Evolutionary conservation across 1,140 invertebrate species (phyloP).

Genomic region (Anadara kagoshimensis): DNA sequence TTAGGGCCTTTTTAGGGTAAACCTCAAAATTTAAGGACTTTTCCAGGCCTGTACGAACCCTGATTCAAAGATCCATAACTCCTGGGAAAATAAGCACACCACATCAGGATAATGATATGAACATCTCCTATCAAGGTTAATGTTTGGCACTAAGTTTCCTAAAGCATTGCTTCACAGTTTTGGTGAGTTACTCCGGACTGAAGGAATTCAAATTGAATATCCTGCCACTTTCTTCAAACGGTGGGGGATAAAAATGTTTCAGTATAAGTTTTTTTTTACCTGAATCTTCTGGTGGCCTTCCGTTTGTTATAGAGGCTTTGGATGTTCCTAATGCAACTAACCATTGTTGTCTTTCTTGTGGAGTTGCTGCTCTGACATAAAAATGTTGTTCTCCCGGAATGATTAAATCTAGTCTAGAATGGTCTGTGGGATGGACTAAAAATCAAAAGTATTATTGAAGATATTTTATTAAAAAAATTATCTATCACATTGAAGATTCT

Average conservation of each 20-base stretch:
- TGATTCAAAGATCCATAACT: no score
- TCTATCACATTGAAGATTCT: conserved; percentile 74
- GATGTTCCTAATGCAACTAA: conserved; percentile 85
- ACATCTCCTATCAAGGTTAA: no score
- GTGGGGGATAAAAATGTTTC: conserved; percentile 76
- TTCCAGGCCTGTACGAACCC: no score
- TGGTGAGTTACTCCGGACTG: no score
- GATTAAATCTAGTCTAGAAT: conserved; percentile 83
- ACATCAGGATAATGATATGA: no score
- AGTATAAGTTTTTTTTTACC: conserved; percentile 76
- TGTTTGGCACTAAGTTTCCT: no score
- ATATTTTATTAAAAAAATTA: not conserved
- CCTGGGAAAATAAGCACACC: no score
- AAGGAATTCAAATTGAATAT: no score
- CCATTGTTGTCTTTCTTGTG: conserved; percentile 86
- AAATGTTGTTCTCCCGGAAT: conserved; percentile 89
- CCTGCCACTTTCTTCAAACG: no score
- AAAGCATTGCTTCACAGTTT: no score
- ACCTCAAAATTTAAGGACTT: no score
- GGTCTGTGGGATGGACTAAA: conserved; percentile 83
- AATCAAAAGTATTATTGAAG: conserved; percentile 4
- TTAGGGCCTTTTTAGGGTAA: no score
- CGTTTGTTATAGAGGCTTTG: conserved; percentile 82
- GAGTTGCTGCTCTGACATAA: conserved; percentile 84
- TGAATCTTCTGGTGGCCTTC: conserved; percentile 68